Conservation (phyloP, 2,113 vertebrate genomes). For the Ammodytes dubius region DNA sequence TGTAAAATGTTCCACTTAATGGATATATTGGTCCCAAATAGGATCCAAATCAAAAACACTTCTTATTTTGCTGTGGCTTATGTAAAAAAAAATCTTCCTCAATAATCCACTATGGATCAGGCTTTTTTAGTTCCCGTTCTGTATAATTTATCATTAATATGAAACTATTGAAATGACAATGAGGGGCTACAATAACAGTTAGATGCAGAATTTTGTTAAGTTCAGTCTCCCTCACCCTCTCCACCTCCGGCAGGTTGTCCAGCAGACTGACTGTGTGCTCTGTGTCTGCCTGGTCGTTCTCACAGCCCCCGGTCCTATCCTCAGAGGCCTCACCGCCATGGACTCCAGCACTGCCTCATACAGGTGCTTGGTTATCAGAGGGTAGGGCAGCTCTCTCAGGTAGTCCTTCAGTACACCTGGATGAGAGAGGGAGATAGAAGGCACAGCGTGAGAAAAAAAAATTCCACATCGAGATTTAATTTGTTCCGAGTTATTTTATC, state of each 20-base stretch:
- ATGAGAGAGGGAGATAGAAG: background rate
- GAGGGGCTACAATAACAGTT: background rate
- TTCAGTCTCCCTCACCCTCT: slow-evolving; percentile 87
- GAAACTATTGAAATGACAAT: background rate
- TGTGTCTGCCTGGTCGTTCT: slow-evolving; percentile 90
- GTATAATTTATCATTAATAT: background rate
- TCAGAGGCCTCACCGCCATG: slow-evolving; percentile 91
- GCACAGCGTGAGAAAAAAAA: background rate
- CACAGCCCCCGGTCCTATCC: slow-evolving; percentile 89
- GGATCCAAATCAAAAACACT: background rate
- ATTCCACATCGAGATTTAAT: background rate
- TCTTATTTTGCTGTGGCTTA: background rate
- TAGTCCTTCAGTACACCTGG: slow-evolving; percentile 98
- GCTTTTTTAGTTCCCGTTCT: background rate
- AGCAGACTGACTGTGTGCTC: slow-evolving; percentile 89
- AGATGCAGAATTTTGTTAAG: background rate
- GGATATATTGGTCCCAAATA: background rate
- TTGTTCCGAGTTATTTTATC: background rate
- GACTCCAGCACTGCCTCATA: slow-evolving; percentile 93
- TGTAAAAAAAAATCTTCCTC: background rate
- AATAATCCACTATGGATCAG: background rate
- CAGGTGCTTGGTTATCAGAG: slow-evolving; percentile 94
- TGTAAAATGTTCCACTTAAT: no score
- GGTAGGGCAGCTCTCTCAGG: slow-evolving; percentile 94
- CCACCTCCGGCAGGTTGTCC: slow-evolving; percentile 92